A percentile compares a stretch with the other conserved stretches of the same genome.
phyloP scores from a whole-genome alignment of 2,888 invertebrate species.

The Cataglyphis altisquamis region DNA sequence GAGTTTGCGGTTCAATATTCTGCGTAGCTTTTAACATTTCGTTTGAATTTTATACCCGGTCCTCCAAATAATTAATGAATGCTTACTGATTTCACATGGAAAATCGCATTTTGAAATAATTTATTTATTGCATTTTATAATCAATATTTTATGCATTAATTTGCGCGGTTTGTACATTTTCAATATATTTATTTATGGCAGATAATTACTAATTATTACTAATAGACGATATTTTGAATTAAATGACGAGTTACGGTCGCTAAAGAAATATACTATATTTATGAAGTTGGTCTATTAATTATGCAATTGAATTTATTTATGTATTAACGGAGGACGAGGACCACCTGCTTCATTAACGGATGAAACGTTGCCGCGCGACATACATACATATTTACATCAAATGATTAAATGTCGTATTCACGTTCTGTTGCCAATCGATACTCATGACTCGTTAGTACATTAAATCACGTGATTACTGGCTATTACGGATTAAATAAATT shows the following conservation, averaged over 20 bases:
- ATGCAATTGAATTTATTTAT: slow-evolving; percentile 41
- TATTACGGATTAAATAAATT: slow-evolving; percentile 28
- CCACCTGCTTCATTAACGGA: slow-evolving; percentile 39
- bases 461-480: slow-evolving; percentile 31
- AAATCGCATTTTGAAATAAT: slow-evolving; percentile 9
- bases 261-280: slow-evolving; percentile 48
- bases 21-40: background rate
- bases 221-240: slow-evolving; percentile 37
- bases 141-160: slow-evolving; percentile 22
- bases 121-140: slow-evolving; percentile 25
- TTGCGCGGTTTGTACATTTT: background rate
- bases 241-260: slow-evolving; percentile 25
- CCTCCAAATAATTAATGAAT: slow-evolving; percentile 13
- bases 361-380: background rate
- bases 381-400: slow-evolving; percentile 42
- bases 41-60: background rate
- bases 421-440: slow-evolving; percentile 22
- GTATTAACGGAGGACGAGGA: slow-evolving; percentile 28
- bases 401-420: slow-evolving; percentile 50
- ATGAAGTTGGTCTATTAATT: slow-evolving; percentile 46
- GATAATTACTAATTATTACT: slow-evolving; percentile 45
- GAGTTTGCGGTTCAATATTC: background rate
- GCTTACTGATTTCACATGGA: background rate
- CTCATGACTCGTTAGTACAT: slow-evolving; percentile 11
- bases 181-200: slow-evolving; percentile 38